These are phyloP conservation scores for Archocentrus centrarchus DNA, from an alignment of 2,113 vertebrate species.

Conservation along the genomic window DNA sequence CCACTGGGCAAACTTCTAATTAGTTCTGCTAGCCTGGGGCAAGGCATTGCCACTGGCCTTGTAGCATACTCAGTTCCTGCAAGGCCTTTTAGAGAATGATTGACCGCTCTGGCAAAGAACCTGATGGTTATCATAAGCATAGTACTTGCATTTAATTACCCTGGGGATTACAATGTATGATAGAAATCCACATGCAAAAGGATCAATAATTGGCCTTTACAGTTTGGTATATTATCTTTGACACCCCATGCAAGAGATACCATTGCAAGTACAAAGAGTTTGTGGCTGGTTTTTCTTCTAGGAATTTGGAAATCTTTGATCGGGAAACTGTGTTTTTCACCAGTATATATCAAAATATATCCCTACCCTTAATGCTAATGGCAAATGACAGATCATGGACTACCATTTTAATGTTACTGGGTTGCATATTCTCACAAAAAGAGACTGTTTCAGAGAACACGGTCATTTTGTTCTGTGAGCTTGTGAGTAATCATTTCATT, in stretches of 20 bases:
- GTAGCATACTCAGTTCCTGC: constrained; percentile 72
- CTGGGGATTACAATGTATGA: constrained; percentile 76
- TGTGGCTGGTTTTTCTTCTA: constrained; percentile 10
- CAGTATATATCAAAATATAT: background rate
- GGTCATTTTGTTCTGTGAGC: constrained; percentile 40
- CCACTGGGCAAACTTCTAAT: constrained; percentile 82
- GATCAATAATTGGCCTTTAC: constrained; percentile 79
- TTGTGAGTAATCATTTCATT: constrained; percentile 62
- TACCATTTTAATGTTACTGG: constrained; percentile 11
- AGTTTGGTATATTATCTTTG: constrained; percentile 69
- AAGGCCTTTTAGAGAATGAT: constrained; percentile 78
- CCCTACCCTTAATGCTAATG: constrained; percentile 14
- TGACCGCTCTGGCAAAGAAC: constrained; percentile 75
- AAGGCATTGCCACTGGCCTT: constrained; percentile 72
- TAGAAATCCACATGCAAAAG: constrained; percentile 75
- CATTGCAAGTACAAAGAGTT: background rate
- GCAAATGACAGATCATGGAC: constrained; percentile 21
- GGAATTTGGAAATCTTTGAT: constrained; percentile 39
- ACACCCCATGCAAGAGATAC: constrained; percentile 39
- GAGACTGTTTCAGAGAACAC: constrained; percentile 26
- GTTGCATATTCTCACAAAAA: constrained; percentile 22
- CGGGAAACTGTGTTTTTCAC: constrained; percentile 32
- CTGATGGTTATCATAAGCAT: constrained; percentile 76
- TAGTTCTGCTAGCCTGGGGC: constrained; percentile 80
- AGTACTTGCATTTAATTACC: constrained; percentile 79